Evolutionary conservation across 2,797 vertebrate species (phyloP).

Genomic region (Acanthopagrus latus): DNA sequence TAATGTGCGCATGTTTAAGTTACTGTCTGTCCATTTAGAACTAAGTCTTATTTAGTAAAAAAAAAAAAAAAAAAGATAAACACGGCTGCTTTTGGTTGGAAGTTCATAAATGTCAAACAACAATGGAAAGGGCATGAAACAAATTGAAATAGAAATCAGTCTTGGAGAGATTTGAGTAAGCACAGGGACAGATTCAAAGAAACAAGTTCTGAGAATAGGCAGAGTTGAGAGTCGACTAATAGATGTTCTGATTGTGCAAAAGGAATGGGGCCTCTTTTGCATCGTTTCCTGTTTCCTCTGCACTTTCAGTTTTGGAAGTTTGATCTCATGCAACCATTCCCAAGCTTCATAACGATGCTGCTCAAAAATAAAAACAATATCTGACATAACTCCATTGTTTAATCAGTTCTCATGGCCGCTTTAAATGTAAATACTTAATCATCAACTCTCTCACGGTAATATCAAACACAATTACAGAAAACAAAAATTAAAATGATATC

Average conservation of each 20-base stretch:
- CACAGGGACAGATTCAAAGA: not conserved
- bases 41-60: not conserved
- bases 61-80: conserved; percentile 2
- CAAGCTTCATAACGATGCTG: no score
- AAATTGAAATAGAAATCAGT: conserved; percentile 41
- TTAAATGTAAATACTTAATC: not conserved
- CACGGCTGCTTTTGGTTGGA: conserved; percentile 6
- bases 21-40: conserved; percentile 6
- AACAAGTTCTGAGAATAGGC: not conserved
- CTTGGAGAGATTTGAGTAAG: conserved; percentile 17
- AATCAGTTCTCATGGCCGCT: not conserved
- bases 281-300: not conserved
- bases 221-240: not conserved
- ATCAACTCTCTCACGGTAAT: no score
- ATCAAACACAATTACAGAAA: no score
- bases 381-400: no score
- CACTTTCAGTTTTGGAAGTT: not conserved
- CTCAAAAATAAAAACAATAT: no score
- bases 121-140: conserved; percentile 23
- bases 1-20: not conserved
- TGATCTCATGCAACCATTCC: not conserved
- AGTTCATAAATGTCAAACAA: conserved; percentile 34
- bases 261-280: not conserved
- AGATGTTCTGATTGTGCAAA: not conserved
- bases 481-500: no score